Evolutionary conservation across 2,797 vertebrate species (phyloP).

Genomic region (Gila robusta): DNA sequence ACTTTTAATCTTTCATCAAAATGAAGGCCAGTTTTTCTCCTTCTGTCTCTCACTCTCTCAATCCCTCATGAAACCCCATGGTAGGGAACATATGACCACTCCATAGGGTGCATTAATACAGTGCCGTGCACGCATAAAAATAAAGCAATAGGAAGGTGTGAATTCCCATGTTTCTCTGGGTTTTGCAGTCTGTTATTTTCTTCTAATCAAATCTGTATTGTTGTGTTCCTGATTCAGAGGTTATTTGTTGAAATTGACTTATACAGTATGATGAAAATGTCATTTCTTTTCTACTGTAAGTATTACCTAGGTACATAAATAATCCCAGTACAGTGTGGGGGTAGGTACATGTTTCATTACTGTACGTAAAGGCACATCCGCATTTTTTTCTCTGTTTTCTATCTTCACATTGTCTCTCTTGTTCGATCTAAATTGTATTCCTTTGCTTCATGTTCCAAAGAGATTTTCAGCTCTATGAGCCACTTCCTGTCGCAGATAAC

Average conservation of each 20-base stretch:
- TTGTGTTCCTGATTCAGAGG: background rate
- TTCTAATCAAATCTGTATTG: background rate
- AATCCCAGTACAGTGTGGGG: background rate
- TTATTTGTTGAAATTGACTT: background rate
- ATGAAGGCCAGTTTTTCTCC: background rate
- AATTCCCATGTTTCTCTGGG: conserved; percentile 1
- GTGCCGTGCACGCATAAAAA: background rate
- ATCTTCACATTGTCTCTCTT: conserved; percentile 5
- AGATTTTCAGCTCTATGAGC: background rate
- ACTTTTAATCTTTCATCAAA: background rate
- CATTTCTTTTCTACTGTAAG: background rate
- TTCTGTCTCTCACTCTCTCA: background rate
- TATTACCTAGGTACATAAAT: background rate
- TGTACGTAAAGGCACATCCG: background rate
- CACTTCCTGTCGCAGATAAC: background rate
- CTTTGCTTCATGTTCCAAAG: background rate
- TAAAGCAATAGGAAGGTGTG: conserved; percentile 11
- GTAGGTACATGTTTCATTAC: background rate
- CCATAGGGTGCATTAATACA: conserved; percentile 2
- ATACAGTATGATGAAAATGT: background rate
- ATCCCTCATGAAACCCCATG: conserved; percentile 12
- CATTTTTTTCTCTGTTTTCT: background rate
- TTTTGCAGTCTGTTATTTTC: conserved; percentile 11
- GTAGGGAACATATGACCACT: conserved; percentile 40
- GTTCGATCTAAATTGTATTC: background rate